These are phyloP conservation scores for Patella vulgata DNA, from an alignment of 1,140 invertebrate species.

Conservation along the genomic window DNA sequence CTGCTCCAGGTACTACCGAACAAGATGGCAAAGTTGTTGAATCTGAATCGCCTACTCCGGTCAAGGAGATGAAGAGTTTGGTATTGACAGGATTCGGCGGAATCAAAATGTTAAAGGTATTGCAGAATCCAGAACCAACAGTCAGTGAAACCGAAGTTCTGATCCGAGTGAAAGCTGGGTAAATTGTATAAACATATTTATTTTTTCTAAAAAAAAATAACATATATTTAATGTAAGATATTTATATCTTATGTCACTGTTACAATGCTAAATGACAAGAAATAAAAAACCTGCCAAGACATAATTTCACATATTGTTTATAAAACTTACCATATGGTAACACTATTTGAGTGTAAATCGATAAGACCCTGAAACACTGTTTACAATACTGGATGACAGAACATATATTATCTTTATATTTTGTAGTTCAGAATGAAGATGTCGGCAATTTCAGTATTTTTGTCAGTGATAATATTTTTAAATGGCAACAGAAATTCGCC, in stretches of 20 bases:
- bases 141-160: constrained; percentile 81
- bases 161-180: constrained; percentile 87
- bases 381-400: too few relatives aligned
- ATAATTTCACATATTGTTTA: too few relatives aligned
- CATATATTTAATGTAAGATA: not conserved
- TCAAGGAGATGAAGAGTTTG: constrained; percentile 82
- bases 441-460: too few relatives aligned
- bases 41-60: constrained; percentile 62
- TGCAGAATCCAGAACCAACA: constrained; percentile 81
- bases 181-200: constrained; percentile 66
- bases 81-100: constrained; percentile 86
- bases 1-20: constrained; percentile 2
- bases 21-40: constrained; percentile 6
- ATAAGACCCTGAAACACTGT: too few relatives aligned
- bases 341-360: too few relatives aligned
- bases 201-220: not conserved
- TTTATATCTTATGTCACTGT: not conserved
- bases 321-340: too few relatives aligned
- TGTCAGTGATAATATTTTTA: too few relatives aligned
- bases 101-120: constrained; percentile 83
- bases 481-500: too few relatives aligned
- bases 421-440: too few relatives aligned
- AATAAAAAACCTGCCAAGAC: too few relatives aligned
- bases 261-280: too few relatives aligned
- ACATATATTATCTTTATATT: too few relatives aligned